A percentile compares a stretch with the other conserved stretches of the same genome.
These are phyloP conservation scores for Troides aeacus DNA, from an alignment of 2,888 invertebrate genomes.

Conservation along the genomic window DNA sequence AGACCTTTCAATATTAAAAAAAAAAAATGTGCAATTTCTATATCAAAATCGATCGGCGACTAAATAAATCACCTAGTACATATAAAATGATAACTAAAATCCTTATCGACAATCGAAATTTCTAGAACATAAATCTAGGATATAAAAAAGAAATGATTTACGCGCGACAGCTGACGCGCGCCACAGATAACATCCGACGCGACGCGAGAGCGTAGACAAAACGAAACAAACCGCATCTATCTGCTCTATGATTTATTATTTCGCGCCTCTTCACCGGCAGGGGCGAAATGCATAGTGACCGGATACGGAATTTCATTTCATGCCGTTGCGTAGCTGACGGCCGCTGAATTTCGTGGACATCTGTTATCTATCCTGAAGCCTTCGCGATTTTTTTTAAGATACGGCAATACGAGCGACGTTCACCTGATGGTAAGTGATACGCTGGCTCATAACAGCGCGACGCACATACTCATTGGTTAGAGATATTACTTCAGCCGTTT, in stretches of 20 bases:
- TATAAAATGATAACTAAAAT: no score
- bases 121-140: no score
- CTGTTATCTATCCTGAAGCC: not conserved
- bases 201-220: slow-evolving; percentile 14
- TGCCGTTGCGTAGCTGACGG: slow-evolving; percentile 41
- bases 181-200: slow-evolving; percentile 14
- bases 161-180: slow-evolving; percentile 9
- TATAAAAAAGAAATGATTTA: not conserved
- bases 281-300: slow-evolving; percentile 37
- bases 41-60: no score
- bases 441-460: no score
- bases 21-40: no score
- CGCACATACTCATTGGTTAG: no score
- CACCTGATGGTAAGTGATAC: no score
- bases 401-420: no score
- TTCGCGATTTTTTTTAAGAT: slow-evolving; percentile 3
- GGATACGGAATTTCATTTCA: slow-evolving; percentile 49
- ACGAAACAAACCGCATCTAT: slow-evolving; percentile 4
- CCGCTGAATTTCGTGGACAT: slow-evolving; percentile 10
- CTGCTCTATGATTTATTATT: slow-evolving; percentile 21
- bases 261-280: slow-evolving; percentile 15
- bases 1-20: no score
- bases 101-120: no score
- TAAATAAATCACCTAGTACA: no score
- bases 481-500: no score